phyloP scores from a whole-genome alignment of 2,113 vertebrate genomes.

The Pelvicachromis taeniatus region DNA sequence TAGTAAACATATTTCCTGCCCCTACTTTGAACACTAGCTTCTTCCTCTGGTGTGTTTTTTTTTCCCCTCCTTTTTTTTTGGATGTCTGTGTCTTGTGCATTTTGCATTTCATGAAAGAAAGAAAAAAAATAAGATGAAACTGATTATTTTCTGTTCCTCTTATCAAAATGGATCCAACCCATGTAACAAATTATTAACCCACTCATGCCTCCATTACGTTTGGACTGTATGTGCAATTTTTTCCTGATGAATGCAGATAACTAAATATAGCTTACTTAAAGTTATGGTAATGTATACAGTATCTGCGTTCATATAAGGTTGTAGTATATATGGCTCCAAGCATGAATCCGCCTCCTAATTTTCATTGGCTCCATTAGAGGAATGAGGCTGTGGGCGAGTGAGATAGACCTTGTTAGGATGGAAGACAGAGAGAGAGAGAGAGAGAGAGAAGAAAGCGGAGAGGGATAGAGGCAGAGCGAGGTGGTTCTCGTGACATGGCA shows the following conservation, averaged over 20 bases:
- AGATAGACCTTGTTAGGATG: constrained; percentile 9
- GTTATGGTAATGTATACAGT: neutral
- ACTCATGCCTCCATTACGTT: neutral
- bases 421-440: neutral
- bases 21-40: constrained; percentile 21
- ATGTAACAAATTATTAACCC: neutral
- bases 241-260: constrained; percentile 1
- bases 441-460: neutral
- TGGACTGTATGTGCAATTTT: neutral
- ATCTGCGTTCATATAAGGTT: neutral
- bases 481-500: constrained; percentile 44
- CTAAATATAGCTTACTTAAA: neutral
- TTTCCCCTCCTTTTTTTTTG: neutral
- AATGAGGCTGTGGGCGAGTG: constrained; percentile 42
- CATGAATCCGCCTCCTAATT: constrained; percentile 35
- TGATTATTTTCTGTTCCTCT: neutral
- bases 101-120: neutral
- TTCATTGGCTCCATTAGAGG: constrained; percentile 61
- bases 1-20: constrained; percentile 44
- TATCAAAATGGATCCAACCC: neutral
- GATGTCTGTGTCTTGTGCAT: neutral
- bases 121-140: neutral
- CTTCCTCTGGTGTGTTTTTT: fast-evolving
- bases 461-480: neutral
- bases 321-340: neutral